These are phyloP conservation scores for Drosophila rhopaloa DNA, from an alignment of 1,140 invertebrate genomes.

Conservation along the genomic window DNA sequence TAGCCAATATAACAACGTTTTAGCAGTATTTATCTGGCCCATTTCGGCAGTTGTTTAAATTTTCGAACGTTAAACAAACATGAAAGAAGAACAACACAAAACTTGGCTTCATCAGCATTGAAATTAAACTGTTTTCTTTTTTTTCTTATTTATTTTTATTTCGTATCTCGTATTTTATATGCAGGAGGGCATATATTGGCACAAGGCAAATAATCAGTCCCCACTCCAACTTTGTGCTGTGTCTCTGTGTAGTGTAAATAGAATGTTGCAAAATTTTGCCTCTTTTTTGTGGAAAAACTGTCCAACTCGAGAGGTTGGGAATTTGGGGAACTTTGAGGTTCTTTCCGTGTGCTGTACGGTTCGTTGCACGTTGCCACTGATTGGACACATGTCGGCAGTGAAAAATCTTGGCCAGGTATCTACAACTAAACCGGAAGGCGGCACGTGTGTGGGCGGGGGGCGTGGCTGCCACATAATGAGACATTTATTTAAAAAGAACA, in stretches of 20 bases:
- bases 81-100: slow-evolving; percentile 16
- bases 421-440: slow-evolving; percentile 30
- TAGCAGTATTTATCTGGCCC: slow-evolving; percentile 37
- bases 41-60: slow-evolving; percentile 22
- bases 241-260: slow-evolving; percentile 45
- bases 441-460: slow-evolving; percentile 38
- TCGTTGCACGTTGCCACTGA: slow-evolving; percentile 58
- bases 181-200: slow-evolving; percentile 54
- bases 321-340: slow-evolving; percentile 23
- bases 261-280: slow-evolving; percentile 42
- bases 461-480: slow-evolving; percentile 51
- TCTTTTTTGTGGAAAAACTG: slow-evolving; percentile 12
- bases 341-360: slow-evolving; percentile 40
- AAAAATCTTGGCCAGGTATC: slow-evolving; percentile 48
- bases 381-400: slow-evolving; percentile 59
- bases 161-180: slow-evolving; percentile 45
- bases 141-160: slow-evolving; percentile 29
- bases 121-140: slow-evolving; percentile 31
- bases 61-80: slow-evolving; percentile 29
- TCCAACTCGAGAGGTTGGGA: slow-evolving; percentile 1
- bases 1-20: neutral
- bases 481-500: slow-evolving; percentile 62
- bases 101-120: slow-evolving; percentile 55
- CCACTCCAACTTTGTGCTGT: slow-evolving; percentile 13
- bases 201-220: slow-evolving; percentile 53